phyloP scores from a whole-genome alignment of 2,888 invertebrate genomes.

The Amphipyra berbera region DNA sequence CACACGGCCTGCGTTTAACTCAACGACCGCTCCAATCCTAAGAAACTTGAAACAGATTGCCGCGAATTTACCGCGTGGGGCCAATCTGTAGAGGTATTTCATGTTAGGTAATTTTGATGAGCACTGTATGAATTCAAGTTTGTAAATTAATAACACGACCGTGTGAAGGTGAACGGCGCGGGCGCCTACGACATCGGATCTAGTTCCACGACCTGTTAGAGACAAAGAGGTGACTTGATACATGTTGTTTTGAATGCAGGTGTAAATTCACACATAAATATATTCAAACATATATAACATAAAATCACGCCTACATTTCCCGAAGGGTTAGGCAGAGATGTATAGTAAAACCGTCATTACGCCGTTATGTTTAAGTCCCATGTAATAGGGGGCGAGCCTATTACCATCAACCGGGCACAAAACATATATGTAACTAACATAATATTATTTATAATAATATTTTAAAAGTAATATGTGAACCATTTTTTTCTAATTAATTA shows the following conservation, averaged over 20 bases:
- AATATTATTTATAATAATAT: too few relatives aligned
- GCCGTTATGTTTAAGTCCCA: too few relatives aligned
- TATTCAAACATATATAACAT: too few relatives aligned
- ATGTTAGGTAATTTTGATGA: conserved; percentile 24
- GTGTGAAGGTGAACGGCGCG: conserved; percentile 46
- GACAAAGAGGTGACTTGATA: conserved; percentile 14
- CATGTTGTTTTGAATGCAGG: background rate
- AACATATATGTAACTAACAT: too few relatives aligned
- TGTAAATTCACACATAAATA: background rate
- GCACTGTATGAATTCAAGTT: conserved; percentile 40
- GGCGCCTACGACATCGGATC: background rate
- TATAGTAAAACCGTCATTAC: too few relatives aligned
- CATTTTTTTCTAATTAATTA: too few relatives aligned
- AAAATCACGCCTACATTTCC: too few relatives aligned
- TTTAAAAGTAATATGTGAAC: background rate
- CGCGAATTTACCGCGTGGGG: conserved; percentile 10
- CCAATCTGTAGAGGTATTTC: conserved; percentile 5
- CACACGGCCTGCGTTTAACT: conserved; percentile 1
- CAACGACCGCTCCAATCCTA: too few relatives aligned
- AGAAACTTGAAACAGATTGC: too few relatives aligned
- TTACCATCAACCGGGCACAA: too few relatives aligned
- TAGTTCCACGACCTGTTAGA: conserved; percentile 19
- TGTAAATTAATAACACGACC: conserved; percentile 31
- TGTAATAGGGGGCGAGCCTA: too few relatives aligned
- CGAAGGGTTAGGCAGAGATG: too few relatives aligned